Evolutionary conservation across 2,113 vertebrate species (phyloP).

Genomic region (Toxotes chatareus): DNA sequence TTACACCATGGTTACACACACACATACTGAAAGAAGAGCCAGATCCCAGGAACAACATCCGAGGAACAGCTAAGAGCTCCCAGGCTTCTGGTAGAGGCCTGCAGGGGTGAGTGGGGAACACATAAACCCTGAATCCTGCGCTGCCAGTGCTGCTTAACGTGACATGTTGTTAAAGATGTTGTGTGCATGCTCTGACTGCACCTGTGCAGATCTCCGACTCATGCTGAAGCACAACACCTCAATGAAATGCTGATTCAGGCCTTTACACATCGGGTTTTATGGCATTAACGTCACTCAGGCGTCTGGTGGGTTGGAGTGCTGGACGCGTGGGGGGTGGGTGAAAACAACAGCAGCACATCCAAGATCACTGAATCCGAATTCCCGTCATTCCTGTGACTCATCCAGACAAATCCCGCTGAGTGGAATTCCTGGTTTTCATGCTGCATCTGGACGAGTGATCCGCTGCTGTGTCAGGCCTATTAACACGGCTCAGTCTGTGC

Average conservation of each 20-base stretch:
- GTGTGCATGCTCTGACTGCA: not conserved
- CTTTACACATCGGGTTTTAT: conserved; percentile 28
- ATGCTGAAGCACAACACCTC: not conserved
- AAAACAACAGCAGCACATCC: conserved; percentile 32
- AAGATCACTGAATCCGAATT: conserved; percentile 56
- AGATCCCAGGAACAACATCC: too few relatives aligned
- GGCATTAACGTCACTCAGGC: conserved; percentile 27
- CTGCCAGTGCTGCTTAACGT: not conserved
- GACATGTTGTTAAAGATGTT: not conserved
- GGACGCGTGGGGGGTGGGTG: not conserved
- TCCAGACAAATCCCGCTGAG: conserved; percentile 42
- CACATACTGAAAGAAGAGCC: too few relatives aligned
- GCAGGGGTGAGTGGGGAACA: too few relatives aligned
- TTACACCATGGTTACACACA: too few relatives aligned
- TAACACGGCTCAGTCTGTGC: not conserved
- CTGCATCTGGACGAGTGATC: conserved; percentile 60
- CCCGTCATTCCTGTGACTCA: conserved; percentile 78
- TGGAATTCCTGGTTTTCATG: conserved; percentile 71
- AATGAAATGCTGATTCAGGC: conserved; percentile 55
- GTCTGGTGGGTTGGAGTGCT: not conserved
- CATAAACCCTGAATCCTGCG: not conserved
- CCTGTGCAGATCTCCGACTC: not conserved
- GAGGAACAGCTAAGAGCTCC: too few relatives aligned
- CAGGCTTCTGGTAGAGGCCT: too few relatives aligned
- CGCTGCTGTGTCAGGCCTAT: conserved; percentile 9